phyloP scores from a whole-genome alignment of 2,888 invertebrate species.

The Mesoligia furuncula region DNA sequence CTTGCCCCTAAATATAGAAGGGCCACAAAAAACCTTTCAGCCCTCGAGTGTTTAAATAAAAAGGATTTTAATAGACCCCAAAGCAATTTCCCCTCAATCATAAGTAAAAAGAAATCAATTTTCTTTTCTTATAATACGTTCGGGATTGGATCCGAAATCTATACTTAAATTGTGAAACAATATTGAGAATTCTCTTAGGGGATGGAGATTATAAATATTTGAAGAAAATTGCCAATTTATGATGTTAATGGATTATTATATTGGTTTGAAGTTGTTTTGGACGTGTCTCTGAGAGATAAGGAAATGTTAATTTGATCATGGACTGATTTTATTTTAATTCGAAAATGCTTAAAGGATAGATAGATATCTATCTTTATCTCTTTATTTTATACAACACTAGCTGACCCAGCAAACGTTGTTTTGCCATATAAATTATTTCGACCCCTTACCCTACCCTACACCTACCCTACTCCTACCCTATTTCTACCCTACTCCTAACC shows the following conservation, averaged over 20 bases:
- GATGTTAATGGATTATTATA: conserved; percentile 29
- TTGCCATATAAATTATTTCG: too few relatives aligned
- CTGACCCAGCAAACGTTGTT: too few relatives aligned
- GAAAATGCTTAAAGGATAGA: background rate
- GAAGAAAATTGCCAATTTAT: conserved; percentile 52
- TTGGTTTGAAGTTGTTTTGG: conserved; percentile 19
- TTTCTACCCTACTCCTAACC: too few relatives aligned
- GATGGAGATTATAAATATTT: conserved; percentile 44
- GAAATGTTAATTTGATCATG: background rate
- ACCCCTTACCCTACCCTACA: too few relatives aligned
- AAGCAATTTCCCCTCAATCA: conserved; percentile 58
- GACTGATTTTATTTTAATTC: conserved; percentile 1
- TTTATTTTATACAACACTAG: background rate
- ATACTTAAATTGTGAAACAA: conserved; percentile 44
- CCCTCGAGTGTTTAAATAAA: conserved; percentile 55
- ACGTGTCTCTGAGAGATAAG: background rate
- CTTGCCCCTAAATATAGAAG: conserved; percentile 12
- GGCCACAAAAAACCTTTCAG: conserved; percentile 48
- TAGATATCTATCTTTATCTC: background rate
- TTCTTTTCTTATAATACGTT: conserved; percentile 53
- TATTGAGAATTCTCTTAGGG: conserved; percentile 46
- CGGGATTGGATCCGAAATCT: conserved; percentile 39
- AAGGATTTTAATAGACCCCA: conserved; percentile 56
- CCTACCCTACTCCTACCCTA: too few relatives aligned
- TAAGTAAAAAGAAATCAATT: conserved; percentile 60